These are phyloP conservation scores for Conus canariensis DNA, from an alignment of 2,888 invertebrate genomes.

Conservation along the genomic window DNA sequence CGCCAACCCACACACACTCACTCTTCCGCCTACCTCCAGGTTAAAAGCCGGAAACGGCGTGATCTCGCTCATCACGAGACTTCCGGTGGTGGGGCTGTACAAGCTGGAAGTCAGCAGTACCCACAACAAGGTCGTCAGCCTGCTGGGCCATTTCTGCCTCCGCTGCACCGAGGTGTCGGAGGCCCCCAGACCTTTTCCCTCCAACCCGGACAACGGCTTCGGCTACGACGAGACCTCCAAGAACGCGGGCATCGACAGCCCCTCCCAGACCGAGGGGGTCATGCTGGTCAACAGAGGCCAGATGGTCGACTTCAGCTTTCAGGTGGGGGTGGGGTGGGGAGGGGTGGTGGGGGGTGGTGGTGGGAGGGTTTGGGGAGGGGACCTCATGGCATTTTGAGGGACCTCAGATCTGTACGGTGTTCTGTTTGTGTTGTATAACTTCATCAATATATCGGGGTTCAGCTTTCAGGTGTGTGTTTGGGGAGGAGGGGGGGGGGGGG, in stretches of 20 bases:
- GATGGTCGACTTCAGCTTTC: slow-evolving; percentile 30
- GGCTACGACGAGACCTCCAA: slow-evolving; percentile 21
- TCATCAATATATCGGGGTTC: too few relatives aligned
- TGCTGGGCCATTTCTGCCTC: slow-evolving; percentile 14
- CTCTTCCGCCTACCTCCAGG: neutral
- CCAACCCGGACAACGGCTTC: slow-evolving; percentile 30
- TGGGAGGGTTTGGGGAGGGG: neutral
- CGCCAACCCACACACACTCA: too few relatives aligned
- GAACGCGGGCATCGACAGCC: neutral
- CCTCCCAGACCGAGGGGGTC: slow-evolving; percentile 24
- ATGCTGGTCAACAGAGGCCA: slow-evolving; percentile 20
- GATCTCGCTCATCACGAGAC: slow-evolving; percentile 44
- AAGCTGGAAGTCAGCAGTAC: slow-evolving; percentile 51
- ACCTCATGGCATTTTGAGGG: too few relatives aligned
- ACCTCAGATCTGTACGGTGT: too few relatives aligned
- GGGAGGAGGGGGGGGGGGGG: too few relatives aligned
- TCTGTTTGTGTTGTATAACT: too few relatives aligned
- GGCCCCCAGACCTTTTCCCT: slow-evolving; percentile 8
- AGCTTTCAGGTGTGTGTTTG: too few relatives aligned
- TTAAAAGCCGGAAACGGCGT: slow-evolving; percentile 28
- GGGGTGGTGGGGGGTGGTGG: neutral
- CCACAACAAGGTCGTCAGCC: neutral
- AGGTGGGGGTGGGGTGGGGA: neutral
- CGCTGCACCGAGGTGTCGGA: neutral
- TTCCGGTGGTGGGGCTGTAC: slow-evolving; percentile 61